phyloP scores from a whole-genome alignment of 2,113 vertebrate genomes.

The Hyaena hyaena region DNA sequence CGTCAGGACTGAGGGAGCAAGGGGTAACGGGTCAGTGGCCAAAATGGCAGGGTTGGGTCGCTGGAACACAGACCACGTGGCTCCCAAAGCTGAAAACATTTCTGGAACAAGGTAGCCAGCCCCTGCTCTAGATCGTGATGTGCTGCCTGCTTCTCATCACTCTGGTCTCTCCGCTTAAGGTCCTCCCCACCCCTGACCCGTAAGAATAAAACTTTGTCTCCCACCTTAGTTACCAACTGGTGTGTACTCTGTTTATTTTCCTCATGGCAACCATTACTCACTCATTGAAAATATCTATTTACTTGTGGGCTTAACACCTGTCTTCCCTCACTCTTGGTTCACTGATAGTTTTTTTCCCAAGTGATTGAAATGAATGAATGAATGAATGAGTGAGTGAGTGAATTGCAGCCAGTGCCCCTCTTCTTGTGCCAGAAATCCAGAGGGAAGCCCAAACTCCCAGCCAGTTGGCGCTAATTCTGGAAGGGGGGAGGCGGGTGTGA shows the following conservation, averaged over 20 bases:
- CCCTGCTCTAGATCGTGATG: neutral
- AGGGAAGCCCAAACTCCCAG: neutral
- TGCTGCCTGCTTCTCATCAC: neutral
- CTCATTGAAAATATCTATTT: neutral
- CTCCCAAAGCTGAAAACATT: neutral
- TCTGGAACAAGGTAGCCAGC: neutral
- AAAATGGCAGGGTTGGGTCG: fast-evolving
- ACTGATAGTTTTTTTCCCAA: neutral
- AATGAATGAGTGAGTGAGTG: neutral
- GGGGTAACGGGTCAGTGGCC: neutral
- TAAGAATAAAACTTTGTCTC: neutral
- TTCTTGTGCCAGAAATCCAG: neutral
- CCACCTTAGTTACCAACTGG: neutral
- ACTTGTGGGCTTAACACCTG: neutral
- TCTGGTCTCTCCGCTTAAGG: neutral
- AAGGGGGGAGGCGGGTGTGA: neutral
- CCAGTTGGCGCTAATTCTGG: neutral
- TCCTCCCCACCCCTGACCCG: fast-evolving
- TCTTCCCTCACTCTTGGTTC: neutral
- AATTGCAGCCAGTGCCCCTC: no score
- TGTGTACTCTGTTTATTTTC: neutral
- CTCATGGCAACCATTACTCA: neutral
- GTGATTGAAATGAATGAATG: neutral
- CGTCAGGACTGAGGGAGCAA: no score
- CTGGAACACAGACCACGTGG: neutral